These are phyloP conservation scores for Drosophila conformis DNA, from an alignment of 2,888 invertebrate genomes.

Conservation along the genomic window DNA sequence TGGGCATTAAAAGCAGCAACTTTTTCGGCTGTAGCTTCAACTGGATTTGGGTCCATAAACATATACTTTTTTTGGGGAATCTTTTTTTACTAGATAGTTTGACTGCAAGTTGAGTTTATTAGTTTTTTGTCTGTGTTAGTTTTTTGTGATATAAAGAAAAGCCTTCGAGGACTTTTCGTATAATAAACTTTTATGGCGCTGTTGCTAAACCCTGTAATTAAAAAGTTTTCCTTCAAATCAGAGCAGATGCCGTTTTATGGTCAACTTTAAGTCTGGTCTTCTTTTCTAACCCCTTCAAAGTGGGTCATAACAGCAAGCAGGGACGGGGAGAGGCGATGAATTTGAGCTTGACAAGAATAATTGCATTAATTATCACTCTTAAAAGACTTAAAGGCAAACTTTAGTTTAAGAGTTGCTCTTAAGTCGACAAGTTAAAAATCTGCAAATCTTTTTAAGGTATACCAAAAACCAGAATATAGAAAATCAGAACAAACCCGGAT, in stretches of 20 bases:
- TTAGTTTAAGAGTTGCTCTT: not conserved
- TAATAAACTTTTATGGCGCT: constrained; percentile 76
- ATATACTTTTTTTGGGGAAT: constrained; percentile 8
- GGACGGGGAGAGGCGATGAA: not conserved
- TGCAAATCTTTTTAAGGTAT: not conserved
- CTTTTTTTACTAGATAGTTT: constrained; percentile 41
- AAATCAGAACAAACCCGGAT: not conserved
- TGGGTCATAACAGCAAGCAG: constrained; percentile 40
- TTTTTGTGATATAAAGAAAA: constrained; percentile 7
- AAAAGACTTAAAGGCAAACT: not conserved
- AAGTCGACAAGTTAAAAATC: not conserved
- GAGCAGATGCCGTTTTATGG: constrained; percentile 27
- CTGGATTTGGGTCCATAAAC: constrained; percentile 48
- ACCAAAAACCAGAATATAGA: not conserved
- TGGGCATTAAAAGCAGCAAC: constrained; percentile 50
- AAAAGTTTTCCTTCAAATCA: constrained; percentile 70
- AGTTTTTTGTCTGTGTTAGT: constrained; percentile 40
- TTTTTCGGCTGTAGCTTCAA: constrained; percentile 55
- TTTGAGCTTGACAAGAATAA: not conserved
- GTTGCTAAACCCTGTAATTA: constrained; percentile 75
- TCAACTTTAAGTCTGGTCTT: constrained; percentile 23
- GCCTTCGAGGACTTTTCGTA: constrained; percentile 49
- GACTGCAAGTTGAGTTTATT: constrained; percentile 59
- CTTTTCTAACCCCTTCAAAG: constrained; percentile 12
- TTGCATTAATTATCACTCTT: constrained; percentile 8